These are phyloP conservation scores for Chanos chanos DNA, from an alignment of 2,797 vertebrate genomes.

Conservation along the genomic window DNA sequence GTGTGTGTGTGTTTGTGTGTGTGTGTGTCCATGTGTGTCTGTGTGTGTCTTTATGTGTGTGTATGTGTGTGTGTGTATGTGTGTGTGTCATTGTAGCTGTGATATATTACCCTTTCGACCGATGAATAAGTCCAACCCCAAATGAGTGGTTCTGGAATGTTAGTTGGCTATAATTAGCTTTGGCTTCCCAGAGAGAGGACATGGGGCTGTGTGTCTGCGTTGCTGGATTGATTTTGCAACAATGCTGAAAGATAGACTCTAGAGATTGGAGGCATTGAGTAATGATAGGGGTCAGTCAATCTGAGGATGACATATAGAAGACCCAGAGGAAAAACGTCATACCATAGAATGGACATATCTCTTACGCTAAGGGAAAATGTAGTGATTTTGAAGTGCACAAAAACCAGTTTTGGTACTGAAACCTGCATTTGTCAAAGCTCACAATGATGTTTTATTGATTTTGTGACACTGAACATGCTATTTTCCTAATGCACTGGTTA, in stretches of 20 bases:
- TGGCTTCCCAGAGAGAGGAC: slow-evolving; percentile 34
- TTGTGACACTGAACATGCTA: too few relatives aligned
- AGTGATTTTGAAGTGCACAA: too few relatives aligned
- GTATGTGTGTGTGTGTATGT: not conserved
- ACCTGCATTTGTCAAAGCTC: too few relatives aligned
- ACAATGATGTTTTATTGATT: too few relatives aligned
- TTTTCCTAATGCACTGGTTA: too few relatives aligned
- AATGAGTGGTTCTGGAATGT: slow-evolving; percentile 18
- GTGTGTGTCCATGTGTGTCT: not conserved
- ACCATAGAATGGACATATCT: not conserved
- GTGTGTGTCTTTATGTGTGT: not conserved
- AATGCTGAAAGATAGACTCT: slow-evolving; percentile 9
- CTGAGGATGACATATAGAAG: slow-evolving; percentile 17
- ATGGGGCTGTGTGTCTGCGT: slow-evolving; percentile 36
- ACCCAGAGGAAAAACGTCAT: slow-evolving; percentile 18
- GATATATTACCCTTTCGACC: slow-evolving; percentile 22
- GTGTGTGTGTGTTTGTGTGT: slow-evolving; percentile 2
- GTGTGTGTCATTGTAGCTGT: slow-evolving; percentile 15
- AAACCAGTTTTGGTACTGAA: too few relatives aligned
- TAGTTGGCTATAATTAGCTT: slow-evolving; percentile 31
- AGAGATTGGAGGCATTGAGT: slow-evolving; percentile 18
- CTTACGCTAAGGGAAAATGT: too few relatives aligned
- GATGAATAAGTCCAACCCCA: slow-evolving; percentile 23
- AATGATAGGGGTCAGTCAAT: slow-evolving; percentile 18
- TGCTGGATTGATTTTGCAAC: slow-evolving; percentile 26